These are phyloP conservation scores for Papilio helenus DNA, from an alignment of 1,140 invertebrate genomes.

Conservation along the genomic window DNA sequence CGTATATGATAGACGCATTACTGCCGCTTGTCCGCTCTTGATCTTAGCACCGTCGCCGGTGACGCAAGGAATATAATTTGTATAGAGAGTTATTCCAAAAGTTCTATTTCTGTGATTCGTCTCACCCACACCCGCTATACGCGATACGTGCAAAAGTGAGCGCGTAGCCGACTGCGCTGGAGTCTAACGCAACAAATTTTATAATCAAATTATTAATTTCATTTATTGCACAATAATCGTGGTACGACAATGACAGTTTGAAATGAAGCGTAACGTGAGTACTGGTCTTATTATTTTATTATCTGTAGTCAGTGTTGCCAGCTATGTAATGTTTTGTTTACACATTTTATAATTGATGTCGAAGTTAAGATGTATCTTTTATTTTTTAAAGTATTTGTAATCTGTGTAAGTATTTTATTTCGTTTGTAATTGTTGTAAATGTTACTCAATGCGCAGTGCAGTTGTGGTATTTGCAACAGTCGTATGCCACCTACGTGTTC, in stretches of 20 bases:
- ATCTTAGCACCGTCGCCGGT: constrained; percentile 73
- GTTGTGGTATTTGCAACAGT: constrained; percentile 32
- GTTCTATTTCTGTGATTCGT: constrained; percentile 76
- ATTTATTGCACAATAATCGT: constrained; percentile 39
- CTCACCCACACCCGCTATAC: constrained; percentile 68
- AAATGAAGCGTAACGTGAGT: constrained; percentile 80
- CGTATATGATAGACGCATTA: constrained; percentile 4
- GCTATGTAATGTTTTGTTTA: constrained; percentile 60
- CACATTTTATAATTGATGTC: constrained; percentile 45
- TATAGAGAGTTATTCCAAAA: constrained; percentile 79
- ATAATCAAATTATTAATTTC: constrained; percentile 47
- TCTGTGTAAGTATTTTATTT: neutral
- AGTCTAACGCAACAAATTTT: constrained; percentile 56
- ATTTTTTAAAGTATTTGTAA: constrained; percentile 36
- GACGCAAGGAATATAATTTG: constrained; percentile 78
- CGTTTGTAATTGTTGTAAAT: constrained; percentile 33
- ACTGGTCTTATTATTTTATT: constrained; percentile 53
- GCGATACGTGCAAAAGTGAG: constrained; percentile 50
- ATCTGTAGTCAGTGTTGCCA: constrained; percentile 53
- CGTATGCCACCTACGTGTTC: constrained; percentile 55
- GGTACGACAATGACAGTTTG: constrained; percentile 55
- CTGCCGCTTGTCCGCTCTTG: constrained; percentile 59
- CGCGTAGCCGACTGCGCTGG: constrained; percentile 62
- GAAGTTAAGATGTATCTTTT: neutral
- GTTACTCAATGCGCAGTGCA: constrained; percentile 43